Evolutionary conservation across 2,113 vertebrate genomes (phyloP).

Genomic region (Eublepharis macularius): DNA sequence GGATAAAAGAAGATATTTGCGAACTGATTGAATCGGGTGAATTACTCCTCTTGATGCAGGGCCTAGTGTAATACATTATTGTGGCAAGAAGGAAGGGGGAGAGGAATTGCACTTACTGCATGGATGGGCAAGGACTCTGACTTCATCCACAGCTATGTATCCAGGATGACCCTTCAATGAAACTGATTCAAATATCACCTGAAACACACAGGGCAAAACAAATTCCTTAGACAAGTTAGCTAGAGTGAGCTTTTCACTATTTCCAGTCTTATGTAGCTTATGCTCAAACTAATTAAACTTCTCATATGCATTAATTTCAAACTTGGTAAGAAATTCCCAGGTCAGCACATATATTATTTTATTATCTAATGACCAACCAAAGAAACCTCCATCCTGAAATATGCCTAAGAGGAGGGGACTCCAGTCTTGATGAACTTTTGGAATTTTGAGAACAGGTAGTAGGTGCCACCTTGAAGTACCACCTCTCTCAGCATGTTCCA

Average conservation of each 20-base stretch:
- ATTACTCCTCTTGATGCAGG: slow-evolving; percentile 3
- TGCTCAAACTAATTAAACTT: background rate
- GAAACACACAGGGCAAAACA: slow-evolving; percentile 61
- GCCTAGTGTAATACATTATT: background rate
- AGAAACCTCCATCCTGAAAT: background rate
- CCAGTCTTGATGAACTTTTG: too few relatives aligned
- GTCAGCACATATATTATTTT: fast-evolving
- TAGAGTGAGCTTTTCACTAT: background rate
- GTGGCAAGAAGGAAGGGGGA: background rate
- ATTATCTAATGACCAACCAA: background rate
- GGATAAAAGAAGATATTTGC: slow-evolving; percentile 41
- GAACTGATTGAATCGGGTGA: slow-evolving; percentile 24
- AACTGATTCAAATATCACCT: slow-evolving; percentile 97
- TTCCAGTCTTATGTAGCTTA: background rate
- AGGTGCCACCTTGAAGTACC: too few relatives aligned
- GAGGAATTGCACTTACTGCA: slow-evolving; percentile 84
- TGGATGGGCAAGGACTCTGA: slow-evolving; percentile 93
- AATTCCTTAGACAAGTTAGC: slow-evolving; percentile 7
- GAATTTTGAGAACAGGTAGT: too few relatives aligned
- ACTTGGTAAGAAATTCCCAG: fast-evolving
- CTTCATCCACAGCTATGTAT: slow-evolving; percentile 95
- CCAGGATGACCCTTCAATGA: slow-evolving; percentile 93
- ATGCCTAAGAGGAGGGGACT: too few relatives aligned
- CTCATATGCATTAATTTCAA: background rate
- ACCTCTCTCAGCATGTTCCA: too few relatives aligned